Conservation (phyloP, 2,113 vertebrate species). For the Gorsachius goisagi region DNA sequence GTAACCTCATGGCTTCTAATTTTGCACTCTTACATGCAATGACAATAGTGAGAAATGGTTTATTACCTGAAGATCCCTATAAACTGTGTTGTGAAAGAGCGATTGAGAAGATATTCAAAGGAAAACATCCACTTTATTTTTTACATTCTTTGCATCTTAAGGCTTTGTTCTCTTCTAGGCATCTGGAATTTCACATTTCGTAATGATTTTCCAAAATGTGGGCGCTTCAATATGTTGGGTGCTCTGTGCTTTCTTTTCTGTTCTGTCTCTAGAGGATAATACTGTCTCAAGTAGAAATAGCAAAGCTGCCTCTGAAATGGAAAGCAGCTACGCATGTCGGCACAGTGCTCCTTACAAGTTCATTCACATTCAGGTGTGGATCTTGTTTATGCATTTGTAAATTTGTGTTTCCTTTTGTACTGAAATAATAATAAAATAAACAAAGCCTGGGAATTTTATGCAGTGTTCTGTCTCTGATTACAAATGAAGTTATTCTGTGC, state of each 20-base stretch:
- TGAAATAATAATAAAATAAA: slow-evolving; percentile 25
- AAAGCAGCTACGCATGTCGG: background rate
- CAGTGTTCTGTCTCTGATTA: background rate
- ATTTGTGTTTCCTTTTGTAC: background rate
- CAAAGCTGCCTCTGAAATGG: background rate
- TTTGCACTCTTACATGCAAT: background rate
- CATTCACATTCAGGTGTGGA: background rate
- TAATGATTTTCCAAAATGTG: background rate
- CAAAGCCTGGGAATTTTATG: background rate
- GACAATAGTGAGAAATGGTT: background rate
- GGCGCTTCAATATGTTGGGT: background rate
- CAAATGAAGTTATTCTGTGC: background rate
- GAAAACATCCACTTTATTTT: background rate
- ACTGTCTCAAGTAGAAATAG: background rate
- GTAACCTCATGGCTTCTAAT: background rate
- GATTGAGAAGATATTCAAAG: background rate
- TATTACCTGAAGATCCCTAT: background rate
- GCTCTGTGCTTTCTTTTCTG: background rate
- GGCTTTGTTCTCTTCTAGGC: background rate
- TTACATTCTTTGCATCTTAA: background rate
- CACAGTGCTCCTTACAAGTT: background rate
- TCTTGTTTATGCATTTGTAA: slow-evolving; percentile 15
- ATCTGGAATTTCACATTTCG: background rate
- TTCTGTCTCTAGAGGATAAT: background rate
- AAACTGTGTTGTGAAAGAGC: background rate